Evolutionary conservation across 2,113 vertebrate species (phyloP).

Genomic region (Psittacus erithacus): DNA sequence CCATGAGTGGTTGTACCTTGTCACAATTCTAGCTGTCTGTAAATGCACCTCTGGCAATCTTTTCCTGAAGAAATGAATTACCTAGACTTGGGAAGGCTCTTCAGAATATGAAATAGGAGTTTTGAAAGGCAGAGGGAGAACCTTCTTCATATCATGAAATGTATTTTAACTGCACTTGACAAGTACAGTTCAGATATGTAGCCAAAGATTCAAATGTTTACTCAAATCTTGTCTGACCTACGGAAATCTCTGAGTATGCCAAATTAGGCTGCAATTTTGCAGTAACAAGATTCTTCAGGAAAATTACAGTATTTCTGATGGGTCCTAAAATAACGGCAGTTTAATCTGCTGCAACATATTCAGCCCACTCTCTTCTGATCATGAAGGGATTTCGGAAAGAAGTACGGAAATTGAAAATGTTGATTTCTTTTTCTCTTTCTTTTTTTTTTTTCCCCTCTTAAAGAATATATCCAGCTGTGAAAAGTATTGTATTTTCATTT

Average conservation of each 20-base stretch:
- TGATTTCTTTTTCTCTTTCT: neutral
- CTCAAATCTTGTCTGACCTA: conserved; percentile 5
- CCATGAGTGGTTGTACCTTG: neutral
- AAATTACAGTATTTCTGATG: conserved; percentile 40
- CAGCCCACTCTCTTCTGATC: conserved; percentile 49
- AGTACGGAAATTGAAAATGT: conserved; percentile 38
- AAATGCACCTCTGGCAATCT: neutral
- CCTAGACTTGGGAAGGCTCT: neutral
- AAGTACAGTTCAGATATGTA: neutral
- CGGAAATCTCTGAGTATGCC: neutral
- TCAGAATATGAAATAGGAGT: neutral
- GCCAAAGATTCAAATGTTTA: conserved; percentile 18
- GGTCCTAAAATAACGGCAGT: conserved; percentile 20
- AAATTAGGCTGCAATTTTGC: conserved; percentile 26
- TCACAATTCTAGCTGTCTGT: neutral
- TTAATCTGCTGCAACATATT: conserved; percentile 5
- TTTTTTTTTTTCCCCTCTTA: neutral
- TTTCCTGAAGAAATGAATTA: neutral
- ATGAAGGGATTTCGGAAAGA: neutral
- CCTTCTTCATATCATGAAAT: neutral
- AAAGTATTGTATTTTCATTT: conserved; percentile 16
- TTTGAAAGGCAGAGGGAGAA: neutral
- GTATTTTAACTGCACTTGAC: neutral
- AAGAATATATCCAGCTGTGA: conserved; percentile 28
- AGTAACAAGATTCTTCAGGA: conserved; percentile 31